A percentile compares a stretch with the other conserved stretches of the same genome.
phyloP scores from a whole-genome alignment of 2,797 vertebrate genomes.

The Alexandromys oeconomus region DNA sequence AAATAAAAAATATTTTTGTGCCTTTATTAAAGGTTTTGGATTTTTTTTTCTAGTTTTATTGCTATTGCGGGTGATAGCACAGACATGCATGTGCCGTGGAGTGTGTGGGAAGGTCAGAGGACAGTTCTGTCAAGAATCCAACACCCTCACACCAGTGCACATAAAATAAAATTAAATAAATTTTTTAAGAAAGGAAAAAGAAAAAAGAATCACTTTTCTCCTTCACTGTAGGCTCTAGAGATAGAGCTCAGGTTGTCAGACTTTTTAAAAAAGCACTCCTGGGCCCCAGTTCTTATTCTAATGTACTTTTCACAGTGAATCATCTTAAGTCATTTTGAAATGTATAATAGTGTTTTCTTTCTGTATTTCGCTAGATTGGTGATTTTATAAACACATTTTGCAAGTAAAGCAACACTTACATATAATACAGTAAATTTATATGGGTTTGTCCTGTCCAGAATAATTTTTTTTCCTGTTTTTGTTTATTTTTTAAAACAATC shows the following conservation, averaged over 20 bases:
- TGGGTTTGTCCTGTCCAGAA: neutral
- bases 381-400: conserved; percentile 15
- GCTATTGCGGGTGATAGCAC: neutral
- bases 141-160: neutral
- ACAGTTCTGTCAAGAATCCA: neutral
- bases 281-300: neutral
- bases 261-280: neutral
- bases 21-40: neutral
- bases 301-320: conserved; percentile 7
- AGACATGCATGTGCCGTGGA: neutral
- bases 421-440: neutral
- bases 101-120: neutral
- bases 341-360: conserved; percentile 24
- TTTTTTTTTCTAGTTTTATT: neutral
- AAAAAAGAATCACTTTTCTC: neutral
- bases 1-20: no score
- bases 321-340: conserved; percentile 36
- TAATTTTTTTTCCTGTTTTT: neutral
- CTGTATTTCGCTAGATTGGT: conserved; percentile 6
- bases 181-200: no score
- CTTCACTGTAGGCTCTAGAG: neutral
- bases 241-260: neutral
- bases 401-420: conserved; percentile 14
- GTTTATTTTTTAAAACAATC: no score
- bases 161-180: neutral